A percentile compares a stretch with the other conserved stretches of the same genome.
These are phyloP conservation scores for Brachypodius melanocephalos DNA, from an alignment of 2,113 vertebrate species.

Conservation along the genomic window DNA sequence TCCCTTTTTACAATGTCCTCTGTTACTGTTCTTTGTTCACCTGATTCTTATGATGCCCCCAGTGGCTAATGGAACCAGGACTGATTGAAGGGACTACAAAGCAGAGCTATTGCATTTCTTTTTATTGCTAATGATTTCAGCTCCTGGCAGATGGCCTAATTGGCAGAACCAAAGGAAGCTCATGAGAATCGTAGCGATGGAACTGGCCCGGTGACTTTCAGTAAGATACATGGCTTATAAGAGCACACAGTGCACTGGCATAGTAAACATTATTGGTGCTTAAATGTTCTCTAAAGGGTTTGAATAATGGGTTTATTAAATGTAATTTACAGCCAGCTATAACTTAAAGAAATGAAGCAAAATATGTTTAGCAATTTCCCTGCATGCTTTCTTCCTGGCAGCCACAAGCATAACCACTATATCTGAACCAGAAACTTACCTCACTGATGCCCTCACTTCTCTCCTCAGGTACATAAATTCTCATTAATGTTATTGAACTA, in stretches of 20 bases:
- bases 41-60: neutral
- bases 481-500: conserved; percentile 45
- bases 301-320: conserved; percentile 57
- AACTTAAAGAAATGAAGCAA: conserved; percentile 60
- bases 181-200: conserved; percentile 46
- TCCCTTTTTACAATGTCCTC: neutral
- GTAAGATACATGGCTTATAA: conserved; percentile 41
- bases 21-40: neutral
- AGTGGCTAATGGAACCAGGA: neutral
- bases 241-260: conserved; percentile 27
- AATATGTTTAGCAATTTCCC: conserved; percentile 26
- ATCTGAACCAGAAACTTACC: neutral
- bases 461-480: neutral
- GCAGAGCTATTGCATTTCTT: conserved; percentile 64
- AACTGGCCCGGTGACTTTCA: conserved; percentile 65
- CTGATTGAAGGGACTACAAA: conserved; percentile 26
- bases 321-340: conserved; percentile 53
- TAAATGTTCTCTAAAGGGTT: conserved; percentile 33
- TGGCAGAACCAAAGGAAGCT: conserved; percentile 60
- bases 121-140: conserved; percentile 69
- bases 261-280: conserved; percentile 60
- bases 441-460: conserved; percentile 17
- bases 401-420: neutral
- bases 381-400: neutral
- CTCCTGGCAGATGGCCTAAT: conserved; percentile 73